A percentile compares a stretch with the other conserved stretches of the same genome.
Conservation (phyloP, 2,888 invertebrate species). For the Choreutis nemorana region DNA sequence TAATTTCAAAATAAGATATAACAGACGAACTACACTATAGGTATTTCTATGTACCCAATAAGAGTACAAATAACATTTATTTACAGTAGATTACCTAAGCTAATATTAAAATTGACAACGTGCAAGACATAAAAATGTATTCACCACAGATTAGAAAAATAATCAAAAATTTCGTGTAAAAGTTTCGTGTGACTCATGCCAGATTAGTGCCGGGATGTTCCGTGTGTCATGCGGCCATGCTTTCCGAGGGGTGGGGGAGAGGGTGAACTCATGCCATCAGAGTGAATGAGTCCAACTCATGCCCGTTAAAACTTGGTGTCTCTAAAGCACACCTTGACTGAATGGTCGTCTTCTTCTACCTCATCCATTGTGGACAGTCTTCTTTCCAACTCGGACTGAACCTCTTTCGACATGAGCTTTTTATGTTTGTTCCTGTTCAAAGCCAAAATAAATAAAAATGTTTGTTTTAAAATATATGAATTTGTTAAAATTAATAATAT, state of each 20-base stretch:
- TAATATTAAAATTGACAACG: too few species aligned
- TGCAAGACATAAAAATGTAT: too few species aligned
- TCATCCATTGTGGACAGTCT: constrained; percentile 88
- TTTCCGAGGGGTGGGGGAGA: constrained; percentile 6
- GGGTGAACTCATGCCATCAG: too few species aligned
- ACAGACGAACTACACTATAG: too few species aligned
- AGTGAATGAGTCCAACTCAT: constrained; percentile 3
- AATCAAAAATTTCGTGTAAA: too few species aligned
- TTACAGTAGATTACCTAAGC: too few species aligned
- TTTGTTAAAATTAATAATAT: too few species aligned
- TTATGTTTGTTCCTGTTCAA: constrained; percentile 68
- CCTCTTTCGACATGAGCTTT: constrained; percentile 74
- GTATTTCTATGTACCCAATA: too few species aligned
- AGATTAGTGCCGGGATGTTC: constrained; percentile 7
- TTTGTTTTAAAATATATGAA: too few species aligned
- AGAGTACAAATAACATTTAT: too few species aligned
- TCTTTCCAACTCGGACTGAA: constrained; percentile 67
- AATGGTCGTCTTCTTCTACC: constrained; percentile 80
- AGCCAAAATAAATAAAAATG: neutral
- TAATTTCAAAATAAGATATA: too few species aligned
- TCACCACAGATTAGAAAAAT: too few species aligned
- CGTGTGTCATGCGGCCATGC: constrained; percentile 25
- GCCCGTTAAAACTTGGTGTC: constrained; percentile 54
- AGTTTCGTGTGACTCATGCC: constrained; percentile 7
- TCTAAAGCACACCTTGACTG: constrained; percentile 54